phyloP scores from a whole-genome alignment of 2,888 invertebrate species.

The Acanthosepion esculentum region DNA sequence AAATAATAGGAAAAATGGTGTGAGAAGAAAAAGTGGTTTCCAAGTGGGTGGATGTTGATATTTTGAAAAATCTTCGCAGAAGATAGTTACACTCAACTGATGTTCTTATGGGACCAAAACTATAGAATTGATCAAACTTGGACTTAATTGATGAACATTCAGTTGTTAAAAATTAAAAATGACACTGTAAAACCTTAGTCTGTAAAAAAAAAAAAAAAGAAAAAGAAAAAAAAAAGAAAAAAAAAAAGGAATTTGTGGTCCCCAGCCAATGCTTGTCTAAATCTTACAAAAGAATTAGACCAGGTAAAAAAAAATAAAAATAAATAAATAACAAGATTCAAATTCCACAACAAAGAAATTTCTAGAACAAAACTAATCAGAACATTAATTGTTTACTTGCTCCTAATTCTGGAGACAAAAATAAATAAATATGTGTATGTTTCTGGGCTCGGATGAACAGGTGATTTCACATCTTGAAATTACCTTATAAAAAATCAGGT shows the following conservation, averaged over 20 bases:
- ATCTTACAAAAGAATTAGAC: background rate
- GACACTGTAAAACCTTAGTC: background rate
- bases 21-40: too few species aligned
- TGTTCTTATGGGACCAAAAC: slow-evolving; percentile 22
- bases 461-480: background rate
- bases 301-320: background rate
- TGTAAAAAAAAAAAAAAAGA: too few species aligned
- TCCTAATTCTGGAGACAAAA: slow-evolving; percentile 8
- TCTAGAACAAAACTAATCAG: background rate
- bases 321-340: background rate
- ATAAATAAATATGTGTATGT: background rate
- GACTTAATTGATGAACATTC: background rate
- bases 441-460: background rate
- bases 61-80: background rate
- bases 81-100: background rate
- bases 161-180: background rate
- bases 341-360: slow-evolving; percentile 5
- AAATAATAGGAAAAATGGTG: background rate
- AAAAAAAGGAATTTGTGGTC: background rate
- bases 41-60: background rate
- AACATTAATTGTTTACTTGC: background rate
- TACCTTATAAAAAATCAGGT: background rate
- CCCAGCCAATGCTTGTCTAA: background rate
- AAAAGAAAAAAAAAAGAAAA: background rate
- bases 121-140: background rate